A percentile compares a stretch with the other conserved stretches of the same genome.
phyloP scores from a whole-genome alignment of 2,797 vertebrate species.

The Enteromius trimaculatus region DNA sequence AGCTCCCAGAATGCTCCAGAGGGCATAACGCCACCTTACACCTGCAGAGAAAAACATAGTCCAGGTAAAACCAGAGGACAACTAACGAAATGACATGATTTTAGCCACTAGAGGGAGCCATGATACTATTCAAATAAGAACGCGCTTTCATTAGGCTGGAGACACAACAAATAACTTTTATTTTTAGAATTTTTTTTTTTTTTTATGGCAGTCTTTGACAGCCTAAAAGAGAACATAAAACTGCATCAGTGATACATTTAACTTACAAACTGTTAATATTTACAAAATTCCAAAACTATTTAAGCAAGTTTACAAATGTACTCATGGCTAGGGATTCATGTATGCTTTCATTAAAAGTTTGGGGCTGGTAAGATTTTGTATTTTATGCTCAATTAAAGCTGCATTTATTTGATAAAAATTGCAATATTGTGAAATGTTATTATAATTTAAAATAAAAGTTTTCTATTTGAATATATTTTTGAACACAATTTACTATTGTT shows the following conservation, averaged over 20 bases:
- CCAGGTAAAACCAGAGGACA: constrained; percentile 26
- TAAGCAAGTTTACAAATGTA: neutral
- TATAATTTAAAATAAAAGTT: neutral
- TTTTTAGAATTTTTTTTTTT: too few species aligned
- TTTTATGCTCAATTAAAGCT: neutral
- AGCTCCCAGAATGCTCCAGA: constrained; percentile 56
- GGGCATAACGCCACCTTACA: constrained; percentile 60
- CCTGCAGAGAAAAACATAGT: constrained; percentile 51
- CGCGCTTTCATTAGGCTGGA: neutral
- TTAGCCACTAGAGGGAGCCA: constrained; percentile 53
- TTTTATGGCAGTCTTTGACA: neutral
- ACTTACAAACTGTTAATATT: neutral
- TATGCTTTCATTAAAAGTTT: neutral
- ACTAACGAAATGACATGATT: constrained; percentile 19
- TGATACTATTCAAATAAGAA: neutral
- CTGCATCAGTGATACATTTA: neutral
- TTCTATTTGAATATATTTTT: neutral
- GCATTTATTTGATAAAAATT: neutral
- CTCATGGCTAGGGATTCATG: neutral
- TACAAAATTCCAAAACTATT: neutral
- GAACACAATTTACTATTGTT: neutral
- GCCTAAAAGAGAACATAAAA: neutral
- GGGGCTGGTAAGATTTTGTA: neutral
- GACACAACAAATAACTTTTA: neutral
- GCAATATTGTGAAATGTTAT: neutral